Evolutionary conservation across 2,797 vertebrate species (phyloP), one percentile per base, ranked within the genome.

Genomic region (Bradypus variegatus): DNA sequence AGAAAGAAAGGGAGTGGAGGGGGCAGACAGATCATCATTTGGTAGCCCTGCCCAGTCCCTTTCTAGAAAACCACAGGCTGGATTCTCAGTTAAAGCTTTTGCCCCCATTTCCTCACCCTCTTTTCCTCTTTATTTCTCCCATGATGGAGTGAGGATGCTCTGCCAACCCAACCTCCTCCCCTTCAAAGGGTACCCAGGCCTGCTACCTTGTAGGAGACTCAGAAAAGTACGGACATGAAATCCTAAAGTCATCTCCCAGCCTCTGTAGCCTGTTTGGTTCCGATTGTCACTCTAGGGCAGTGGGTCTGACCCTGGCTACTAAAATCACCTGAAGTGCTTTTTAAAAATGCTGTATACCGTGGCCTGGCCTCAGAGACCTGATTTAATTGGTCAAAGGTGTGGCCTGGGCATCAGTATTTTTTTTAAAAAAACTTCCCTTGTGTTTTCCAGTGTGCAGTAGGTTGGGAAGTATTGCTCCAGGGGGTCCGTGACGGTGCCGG

Each of bases 1-100:
- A 91, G 55, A 92, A 88, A 91, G 82, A n/a, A 90, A 64, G 64
- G 67, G 7, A 70, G 11, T 73, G 15, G 79, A 58, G 94, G 67
- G 79, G 55, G 19, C 64, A 88, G 83, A 83, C 25, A 69, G 73
- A 79, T 88, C 27, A 79, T 88, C 27, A 69, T 91, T 82, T 38
- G 82, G n/a, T 62, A 72, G 50, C 65, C 41, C 38, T 60, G 48
- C 38, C 38, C 8, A 65, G 3, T 41, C 38, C 38, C 62, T 38
- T 93, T 92, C 58, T 72, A 41, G 76, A 93, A 91, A 48, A 14
- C 27, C 75, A 67, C 53, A 48, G n/a, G 6, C 67, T 70, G 15
- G 48, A 23, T 25, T 36, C 45, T 73, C 29, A 4, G 29, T 21
- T 55, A 48, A 62, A 73, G 19, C 50, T 73, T 69, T 94, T 45